Percentiles rank a stretch among this genome's conserved stretches.
Conservation (phyloP, 64 coral and sea anemone species). For the Montipora foliosa region DNA sequence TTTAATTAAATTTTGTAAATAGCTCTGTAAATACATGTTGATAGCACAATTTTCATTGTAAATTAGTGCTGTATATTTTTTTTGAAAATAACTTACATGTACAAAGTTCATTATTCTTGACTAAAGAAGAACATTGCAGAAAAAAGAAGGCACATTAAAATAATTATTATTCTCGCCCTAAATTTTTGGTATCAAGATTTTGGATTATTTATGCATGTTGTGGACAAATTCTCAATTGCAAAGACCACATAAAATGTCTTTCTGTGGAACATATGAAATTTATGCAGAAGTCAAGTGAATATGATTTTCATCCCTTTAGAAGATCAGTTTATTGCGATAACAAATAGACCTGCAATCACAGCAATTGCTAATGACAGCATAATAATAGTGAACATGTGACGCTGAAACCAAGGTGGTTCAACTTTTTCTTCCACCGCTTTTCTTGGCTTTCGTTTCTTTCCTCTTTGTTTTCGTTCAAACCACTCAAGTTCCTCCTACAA, state of each 20-base stretch:
- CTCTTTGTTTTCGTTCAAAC: conserved; percentile 90
- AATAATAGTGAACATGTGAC: conserved; percentile 66
- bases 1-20: conserved; percentile 11
- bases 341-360: conserved; percentile 72
- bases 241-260: neutral
- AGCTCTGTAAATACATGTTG: conserved; percentile 26
- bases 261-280: no score
- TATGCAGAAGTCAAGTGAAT: neutral
- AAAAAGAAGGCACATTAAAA: no score
- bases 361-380: conserved; percentile 53
- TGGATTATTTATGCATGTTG: no score
- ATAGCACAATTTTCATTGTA: conserved; percentile 23
- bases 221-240: no score
- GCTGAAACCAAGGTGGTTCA: conserved; percentile 72
- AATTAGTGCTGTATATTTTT: neutral
- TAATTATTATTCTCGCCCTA: no score
- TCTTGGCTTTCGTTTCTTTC: conserved; percentile 84
- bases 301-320: neutral
- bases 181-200: no score
- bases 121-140: no score
- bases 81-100: neutral
- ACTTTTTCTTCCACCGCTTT: conserved; percentile 85
- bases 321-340: conserved; percentile 74
- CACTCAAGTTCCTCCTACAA: conserved; percentile 88
- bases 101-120: no score